A percentile compares a stretch with the other conserved stretches of the same genome.
Conservation (phyloP, 2,797 vertebrate genomes). For the Myiotriccus ornatus region DNA sequence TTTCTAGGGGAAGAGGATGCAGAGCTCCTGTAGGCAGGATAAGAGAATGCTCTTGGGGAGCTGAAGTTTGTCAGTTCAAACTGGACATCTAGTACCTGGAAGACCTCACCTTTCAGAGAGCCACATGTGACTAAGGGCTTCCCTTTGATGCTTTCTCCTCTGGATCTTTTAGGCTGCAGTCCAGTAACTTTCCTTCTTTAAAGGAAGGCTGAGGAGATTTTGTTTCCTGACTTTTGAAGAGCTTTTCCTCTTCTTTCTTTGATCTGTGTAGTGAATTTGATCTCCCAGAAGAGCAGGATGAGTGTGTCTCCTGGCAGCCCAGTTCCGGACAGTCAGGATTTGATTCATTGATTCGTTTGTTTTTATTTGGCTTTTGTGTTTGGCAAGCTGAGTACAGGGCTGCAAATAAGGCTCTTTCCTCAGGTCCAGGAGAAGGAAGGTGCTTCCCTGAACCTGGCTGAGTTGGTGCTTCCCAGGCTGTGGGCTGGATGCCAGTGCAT, state of each 20-base stretch:
- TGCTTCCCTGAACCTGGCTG: not conserved
- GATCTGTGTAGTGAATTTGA: slow-evolving; percentile 65
- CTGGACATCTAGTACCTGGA: slow-evolving; percentile 29
- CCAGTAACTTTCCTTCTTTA: slow-evolving; percentile 69
- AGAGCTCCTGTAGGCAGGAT: not conserved
- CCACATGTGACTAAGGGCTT: not conserved
- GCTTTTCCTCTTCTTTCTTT: slow-evolving; percentile 65
- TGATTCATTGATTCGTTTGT: slow-evolving; percentile 54
- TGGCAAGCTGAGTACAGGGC: not conserved
- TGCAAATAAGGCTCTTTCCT: not conserved
- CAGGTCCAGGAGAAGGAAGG: not conserved
- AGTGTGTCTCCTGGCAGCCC: slow-evolving; percentile 19
- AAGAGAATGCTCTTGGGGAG: not conserved
- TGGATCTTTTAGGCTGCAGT: slow-evolving; percentile 55
- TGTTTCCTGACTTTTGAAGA: slow-evolving; percentile 68
- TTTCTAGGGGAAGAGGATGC: not conserved
- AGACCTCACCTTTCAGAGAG: slow-evolving; percentile 43
- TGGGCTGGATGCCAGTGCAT: not conserved
- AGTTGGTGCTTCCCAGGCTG: not conserved
- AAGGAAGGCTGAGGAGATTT: slow-evolving; percentile 55
- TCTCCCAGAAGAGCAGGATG: slow-evolving; percentile 60
- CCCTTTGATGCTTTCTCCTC: slow-evolving; percentile 56
- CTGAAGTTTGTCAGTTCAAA: not conserved
- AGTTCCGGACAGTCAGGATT: slow-evolving; percentile 14
- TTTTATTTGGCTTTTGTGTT: slow-evolving; percentile 39